A percentile compares a stretch with the other conserved stretches of the same genome.
These are phyloP conservation scores for Rhipidura dahli DNA, from an alignment of 2,113 vertebrate species.

Conservation along the genomic window DNA sequence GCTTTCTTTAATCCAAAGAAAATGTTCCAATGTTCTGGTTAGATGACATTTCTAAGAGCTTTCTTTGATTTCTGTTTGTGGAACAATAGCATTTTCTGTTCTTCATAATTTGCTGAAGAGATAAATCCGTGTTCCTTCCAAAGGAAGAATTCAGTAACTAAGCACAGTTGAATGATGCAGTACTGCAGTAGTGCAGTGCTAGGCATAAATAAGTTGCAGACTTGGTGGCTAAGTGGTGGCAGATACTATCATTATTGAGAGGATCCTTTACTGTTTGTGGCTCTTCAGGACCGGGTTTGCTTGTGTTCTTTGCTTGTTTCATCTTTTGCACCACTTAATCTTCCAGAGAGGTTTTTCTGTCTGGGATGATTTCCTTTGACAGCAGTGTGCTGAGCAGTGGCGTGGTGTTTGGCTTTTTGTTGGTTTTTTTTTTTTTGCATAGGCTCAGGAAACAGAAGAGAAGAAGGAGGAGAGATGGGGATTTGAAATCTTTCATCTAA, in stretches of 20 bases:
- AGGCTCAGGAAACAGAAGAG: not conserved
- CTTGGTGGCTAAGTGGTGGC: not conserved
- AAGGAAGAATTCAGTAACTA: not conserved
- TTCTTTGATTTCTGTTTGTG: not conserved
- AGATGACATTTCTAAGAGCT: not conserved
- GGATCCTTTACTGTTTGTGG: not conserved
- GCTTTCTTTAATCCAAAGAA: not conserved
- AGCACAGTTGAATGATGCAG: not conserved
- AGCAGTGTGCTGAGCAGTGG: not conserved
- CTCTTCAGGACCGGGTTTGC: not conserved
- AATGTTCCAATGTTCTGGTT: not conserved
- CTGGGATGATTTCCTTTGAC: not conserved
- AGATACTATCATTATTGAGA: not conserved
- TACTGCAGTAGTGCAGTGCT: not conserved
- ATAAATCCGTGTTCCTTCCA: not conserved
- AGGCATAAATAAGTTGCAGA: not conserved
- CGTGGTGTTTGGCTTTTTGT: not conserved
- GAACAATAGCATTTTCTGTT: not conserved
- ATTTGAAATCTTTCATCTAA: conserved; percentile 45
- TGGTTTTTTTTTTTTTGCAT: not conserved
- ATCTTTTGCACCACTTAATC: not conserved
- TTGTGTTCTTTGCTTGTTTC: not conserved
- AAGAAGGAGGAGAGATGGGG: not conserved
- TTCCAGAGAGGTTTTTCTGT: not conserved
- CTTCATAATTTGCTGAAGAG: not conserved